Conservation (phyloP, 2,113 vertebrate genomes). For the Rhadina sibilatrix region DNA sequence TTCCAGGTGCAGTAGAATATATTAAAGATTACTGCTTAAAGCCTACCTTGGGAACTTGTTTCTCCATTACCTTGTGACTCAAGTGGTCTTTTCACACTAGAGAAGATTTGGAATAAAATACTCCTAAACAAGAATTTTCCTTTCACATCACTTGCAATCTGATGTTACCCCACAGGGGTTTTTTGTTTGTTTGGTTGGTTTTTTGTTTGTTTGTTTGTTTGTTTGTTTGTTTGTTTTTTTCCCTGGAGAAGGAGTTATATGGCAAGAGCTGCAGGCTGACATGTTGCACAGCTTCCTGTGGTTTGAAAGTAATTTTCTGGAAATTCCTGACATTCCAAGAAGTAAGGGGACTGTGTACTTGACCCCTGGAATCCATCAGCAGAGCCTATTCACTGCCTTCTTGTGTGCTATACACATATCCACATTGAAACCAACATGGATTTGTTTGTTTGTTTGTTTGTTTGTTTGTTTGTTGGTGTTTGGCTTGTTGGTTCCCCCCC, state of each 20-base stretch:
- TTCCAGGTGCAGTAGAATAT: not conserved
- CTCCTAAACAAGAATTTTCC: not conserved
- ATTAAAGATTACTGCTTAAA: not conserved
- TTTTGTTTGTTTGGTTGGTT: not conserved
- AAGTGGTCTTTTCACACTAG: not conserved
- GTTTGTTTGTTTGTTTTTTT: not conserved
- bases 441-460: not conserved
- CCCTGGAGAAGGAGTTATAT: not conserved
- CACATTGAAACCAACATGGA: not conserved
- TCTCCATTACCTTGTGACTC: not conserved
- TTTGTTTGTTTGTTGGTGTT: not conserved
- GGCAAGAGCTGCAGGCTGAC: not conserved
- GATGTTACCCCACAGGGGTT: not conserved
- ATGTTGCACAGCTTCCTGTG: not conserved
- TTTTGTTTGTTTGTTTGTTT: no score
- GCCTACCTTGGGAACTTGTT: not conserved
- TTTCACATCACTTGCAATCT: not conserved
- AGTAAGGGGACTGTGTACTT: not conserved
- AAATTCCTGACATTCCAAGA: not conserved
- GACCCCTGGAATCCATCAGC: not conserved
- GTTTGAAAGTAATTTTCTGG: not conserved
- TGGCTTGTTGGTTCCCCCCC: rapidly evolving
- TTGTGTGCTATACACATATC: rapidly evolving
- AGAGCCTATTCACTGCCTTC: not conserved
- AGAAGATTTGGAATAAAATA: not conserved